Base-by-base conservation (phyloP, 2,888 invertebrate species). In the Napeogenes sylphis region DNA sequence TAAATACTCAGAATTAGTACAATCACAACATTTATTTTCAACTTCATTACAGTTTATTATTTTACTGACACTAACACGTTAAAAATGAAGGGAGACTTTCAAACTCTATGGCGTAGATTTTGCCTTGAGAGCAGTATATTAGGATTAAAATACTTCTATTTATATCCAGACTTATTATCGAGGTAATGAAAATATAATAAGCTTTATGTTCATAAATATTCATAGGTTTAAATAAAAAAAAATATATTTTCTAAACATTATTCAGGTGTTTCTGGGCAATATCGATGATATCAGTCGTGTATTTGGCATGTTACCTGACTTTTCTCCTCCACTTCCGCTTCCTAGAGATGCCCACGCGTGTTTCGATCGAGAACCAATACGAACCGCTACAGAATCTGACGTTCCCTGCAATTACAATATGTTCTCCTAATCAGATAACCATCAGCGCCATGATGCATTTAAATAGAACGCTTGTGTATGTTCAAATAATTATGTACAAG, bases 371-470 rank as follows among this genome's bases (percentile, higher is more conserved):
- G 70, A 84, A 90, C 77, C 78, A 92, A 82, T 82, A 87, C 70
- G 87, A 88, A n/a, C 81, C 90, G 0, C 71, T 92, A 0, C 53
- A 67, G 2, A 77, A 77, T 62, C 68, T 92, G 21, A 80, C 84
- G 3, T 92, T 89, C 75, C 92, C 93, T 0, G 82, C 91, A 42
- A 84, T 92, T 45, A 91, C 91, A 0, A 71, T 93, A 47, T 93
- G 93, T 71, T 76, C 84, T 0, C 85, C 90, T 0, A 89, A 89
- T 67, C 89, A 86, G 69, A 75, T 91, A 46, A 86, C 86, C 5
- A 59, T 75, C 32, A 80, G 79, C 47, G 81, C 87, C 46, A 72
- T 90, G 45, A 71, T 71, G 10, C 77, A 83, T 59, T 82, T 91
- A 32, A 81, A 86, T 13, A 77, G 71, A 56, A 84, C 82, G 10